Evolutionary conservation across 2,113 vertebrate species (phyloP).

Genomic region (Gasterosteus aculeatus): DNA sequence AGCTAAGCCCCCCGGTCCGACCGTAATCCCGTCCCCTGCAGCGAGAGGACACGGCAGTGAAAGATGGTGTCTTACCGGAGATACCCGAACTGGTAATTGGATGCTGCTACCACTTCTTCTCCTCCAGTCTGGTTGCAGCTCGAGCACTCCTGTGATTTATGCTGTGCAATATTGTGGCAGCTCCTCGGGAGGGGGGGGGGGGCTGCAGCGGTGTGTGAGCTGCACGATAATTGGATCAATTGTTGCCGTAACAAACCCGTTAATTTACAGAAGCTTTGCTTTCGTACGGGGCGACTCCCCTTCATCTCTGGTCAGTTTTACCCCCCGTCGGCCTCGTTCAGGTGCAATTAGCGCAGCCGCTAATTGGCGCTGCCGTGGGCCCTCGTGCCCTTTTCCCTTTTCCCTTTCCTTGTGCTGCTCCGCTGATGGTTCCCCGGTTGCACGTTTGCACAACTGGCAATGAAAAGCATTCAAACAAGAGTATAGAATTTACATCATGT

Average conservation of each 20-base stretch:
- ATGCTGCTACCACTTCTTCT: conserved; percentile 13
- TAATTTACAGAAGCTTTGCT: background rate
- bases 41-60: background rate
- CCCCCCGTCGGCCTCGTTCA: background rate
- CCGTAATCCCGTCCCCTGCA: background rate
- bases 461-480: background rate
- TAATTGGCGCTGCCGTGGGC: conserved; percentile 37
- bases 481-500: background rate
- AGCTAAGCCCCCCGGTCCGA: background rate
- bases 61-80: background rate
- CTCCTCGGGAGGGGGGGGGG: conserved; percentile 1
- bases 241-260: conserved; percentile 17
- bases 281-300: background rate
- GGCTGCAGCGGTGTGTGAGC: conserved; percentile 12
- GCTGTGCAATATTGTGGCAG: conserved; percentile 6
- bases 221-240: conserved; percentile 49
- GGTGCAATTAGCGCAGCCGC: background rate
- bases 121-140: background rate
- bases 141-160: conserved; percentile 37
- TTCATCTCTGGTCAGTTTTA: background rate
- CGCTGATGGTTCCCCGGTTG: background rate
- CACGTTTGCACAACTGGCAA: background rate
- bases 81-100: conserved; percentile 4
- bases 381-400: background rate
- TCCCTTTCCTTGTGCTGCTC: no score